Evolutionary conservation across 2,888 invertebrate genomes (phyloP), one percentile per base, ranked within the genome.

Genomic region (Listrodromus nycthemerus): DNA sequence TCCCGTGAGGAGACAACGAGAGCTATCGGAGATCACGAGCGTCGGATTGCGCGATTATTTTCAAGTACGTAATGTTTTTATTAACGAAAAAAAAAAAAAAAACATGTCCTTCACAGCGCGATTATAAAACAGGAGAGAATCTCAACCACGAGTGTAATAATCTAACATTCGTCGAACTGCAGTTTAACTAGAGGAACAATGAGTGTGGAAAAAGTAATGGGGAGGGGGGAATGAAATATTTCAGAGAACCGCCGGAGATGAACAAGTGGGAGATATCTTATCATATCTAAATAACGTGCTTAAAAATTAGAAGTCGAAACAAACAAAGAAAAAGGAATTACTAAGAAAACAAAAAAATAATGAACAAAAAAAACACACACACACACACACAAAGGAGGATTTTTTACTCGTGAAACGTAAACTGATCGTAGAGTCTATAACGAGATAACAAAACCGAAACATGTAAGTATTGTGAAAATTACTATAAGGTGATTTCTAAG

Each of bases 201-300:
- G 80, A 55, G 24, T 10, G 13, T 24, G 21, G 55, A 24, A 55
- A 24, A 13, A 3, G 8, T 55, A 37, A 63, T 58, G 16, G n/a
- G 41, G 13, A 7, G 41, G 55, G 19, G 30, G 30, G n/a, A 73
- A 63, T 33, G 24, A 37, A 50, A 65, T 37, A 75, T 73, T 67
- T 80, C 58, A 55, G 58, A 16, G 41, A 48, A 33, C 50, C 58
- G 27, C 58, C 71, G n/a, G 58, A 52, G 48, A 58, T 55, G 48
- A 70, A 63, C 74, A 71, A 82, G 63, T 37, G 70, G 74, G 80
- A 71, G 78, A 83, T 83, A 87, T 87, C 85, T 87, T 86, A 88
- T 88, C 90, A 91, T 91, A 91, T 91, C 90, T 90, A 61, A 82
- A 87, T 88, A 90, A 91, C 87, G 87, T 89, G 91, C 92, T 92